Conservation (phyloP, 2,888 invertebrate genomes). For the Andrena haemorrhoa region DNA sequence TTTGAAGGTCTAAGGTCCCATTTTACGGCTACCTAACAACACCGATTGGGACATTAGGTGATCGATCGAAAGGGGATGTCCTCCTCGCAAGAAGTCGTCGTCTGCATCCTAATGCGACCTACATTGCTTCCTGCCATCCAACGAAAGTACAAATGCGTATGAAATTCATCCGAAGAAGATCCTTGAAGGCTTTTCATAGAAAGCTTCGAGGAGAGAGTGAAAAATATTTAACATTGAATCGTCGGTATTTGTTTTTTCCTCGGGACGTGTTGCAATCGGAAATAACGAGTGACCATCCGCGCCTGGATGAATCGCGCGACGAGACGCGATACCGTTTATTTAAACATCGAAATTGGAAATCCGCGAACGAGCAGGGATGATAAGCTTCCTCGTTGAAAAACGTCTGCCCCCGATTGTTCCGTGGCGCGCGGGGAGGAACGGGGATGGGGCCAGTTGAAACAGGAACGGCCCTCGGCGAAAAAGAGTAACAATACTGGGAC, state of each 20-base stretch:
- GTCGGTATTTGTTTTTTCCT: background rate
- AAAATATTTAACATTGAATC: background rate
- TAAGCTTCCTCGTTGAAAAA: slow-evolving; percentile 38
- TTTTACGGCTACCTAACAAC: slow-evolving; percentile 18
- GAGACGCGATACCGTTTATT: slow-evolving; percentile 31
- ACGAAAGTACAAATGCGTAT: background rate
- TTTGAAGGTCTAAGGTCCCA: background rate
- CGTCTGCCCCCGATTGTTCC: slow-evolving; percentile 3
- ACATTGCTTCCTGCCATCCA: too few species aligned
- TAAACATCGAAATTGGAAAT: slow-evolving; percentile 55
- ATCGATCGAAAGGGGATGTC: background rate
- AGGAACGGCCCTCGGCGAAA: slow-evolving; percentile 2
- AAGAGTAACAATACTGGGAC: background rate
- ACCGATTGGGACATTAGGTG: slow-evolving; percentile 1
- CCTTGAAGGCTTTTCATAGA: too few species aligned
- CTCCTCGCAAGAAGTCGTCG: background rate
- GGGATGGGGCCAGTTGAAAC: background rate
- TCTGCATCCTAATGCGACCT: background rate
- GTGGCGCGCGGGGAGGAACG: background rate
- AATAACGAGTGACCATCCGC: slow-evolving; percentile 21
- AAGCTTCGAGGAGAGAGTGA: too few species aligned
- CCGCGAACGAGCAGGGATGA: slow-evolving; percentile 14
- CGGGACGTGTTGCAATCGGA: background rate
- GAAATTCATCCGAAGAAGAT: too few species aligned
- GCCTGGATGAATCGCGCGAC: background rate